Evolutionary conservation across 2,113 vertebrate species (phyloP).

Genomic region (Miniopterus natalensis): DNA sequence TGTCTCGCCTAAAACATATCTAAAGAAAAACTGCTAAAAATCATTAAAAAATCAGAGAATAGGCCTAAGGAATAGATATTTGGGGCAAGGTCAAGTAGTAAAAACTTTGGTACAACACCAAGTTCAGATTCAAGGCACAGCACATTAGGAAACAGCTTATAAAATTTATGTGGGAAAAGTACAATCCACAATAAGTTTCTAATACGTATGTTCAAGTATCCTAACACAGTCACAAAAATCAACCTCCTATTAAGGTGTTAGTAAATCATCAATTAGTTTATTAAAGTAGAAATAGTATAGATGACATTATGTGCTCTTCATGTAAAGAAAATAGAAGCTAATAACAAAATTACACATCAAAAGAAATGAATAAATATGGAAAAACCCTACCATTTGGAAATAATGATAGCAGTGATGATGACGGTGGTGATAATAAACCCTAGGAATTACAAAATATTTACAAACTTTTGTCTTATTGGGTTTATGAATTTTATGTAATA

Average conservation of each 20-base stretch:
- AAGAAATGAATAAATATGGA: neutral
- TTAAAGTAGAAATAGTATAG: neutral
- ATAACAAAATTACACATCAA: neutral
- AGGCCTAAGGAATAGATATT: neutral
- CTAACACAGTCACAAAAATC: neutral
- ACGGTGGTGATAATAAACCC: neutral
- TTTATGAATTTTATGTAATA: neutral
- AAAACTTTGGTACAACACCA: neutral
- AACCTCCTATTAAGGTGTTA: neutral
- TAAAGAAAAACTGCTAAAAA: slow-evolving; percentile 1
- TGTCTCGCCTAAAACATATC: neutral
- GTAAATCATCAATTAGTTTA: neutral
- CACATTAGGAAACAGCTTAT: neutral
- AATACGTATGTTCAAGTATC: neutral
- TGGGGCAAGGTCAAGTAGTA: neutral
- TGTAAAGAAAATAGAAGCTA: neutral
- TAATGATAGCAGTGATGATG: neutral
- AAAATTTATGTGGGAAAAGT: neutral
- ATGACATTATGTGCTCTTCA: neutral
- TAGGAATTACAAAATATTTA: neutral
- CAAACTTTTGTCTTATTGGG: neutral
- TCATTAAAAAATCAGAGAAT: neutral
- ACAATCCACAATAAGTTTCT: neutral
- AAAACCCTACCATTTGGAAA: neutral
- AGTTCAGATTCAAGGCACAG: neutral